Evolutionary conservation across 2,113 vertebrate genomes (phyloP).

Genomic region (Argyrosomus japonicus): DNA sequence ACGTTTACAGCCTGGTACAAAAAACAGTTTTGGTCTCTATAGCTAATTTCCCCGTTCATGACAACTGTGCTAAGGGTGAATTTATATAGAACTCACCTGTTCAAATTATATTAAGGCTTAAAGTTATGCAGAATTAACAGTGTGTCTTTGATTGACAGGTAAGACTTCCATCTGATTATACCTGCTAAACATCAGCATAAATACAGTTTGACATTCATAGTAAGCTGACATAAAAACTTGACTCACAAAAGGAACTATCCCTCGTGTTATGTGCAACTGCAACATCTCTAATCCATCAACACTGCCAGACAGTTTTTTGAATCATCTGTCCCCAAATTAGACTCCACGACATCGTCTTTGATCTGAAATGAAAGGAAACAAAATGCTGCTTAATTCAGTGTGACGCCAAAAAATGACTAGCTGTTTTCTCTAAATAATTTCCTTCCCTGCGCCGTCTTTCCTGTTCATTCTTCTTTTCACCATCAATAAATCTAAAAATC

Average conservation of each 20-base stretch:
- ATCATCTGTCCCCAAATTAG: neutral
- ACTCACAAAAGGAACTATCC: neutral
- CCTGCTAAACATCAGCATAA: neutral
- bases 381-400: neutral
- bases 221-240: too few species aligned
- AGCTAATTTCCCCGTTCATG: too few species aligned
- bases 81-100: too few species aligned
- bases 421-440: conserved; percentile 2
- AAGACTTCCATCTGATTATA: neutral
- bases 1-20: too few species aligned
- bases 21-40: too few species aligned
- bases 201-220: too few species aligned
- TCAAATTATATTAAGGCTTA: too few species aligned
- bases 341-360: neutral
- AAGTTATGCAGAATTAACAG: too few species aligned
- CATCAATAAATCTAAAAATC: neutral
- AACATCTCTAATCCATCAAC: neutral
- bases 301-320: neutral
- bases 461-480: neutral
- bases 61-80: too few species aligned
- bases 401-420: neutral
- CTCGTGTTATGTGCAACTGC: neutral
- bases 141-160: too few species aligned
- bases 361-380: neutral
- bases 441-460: neutral